Conservation (phyloP, 2,888 invertebrate genomes). For the Cremastinae sp. region DNA sequence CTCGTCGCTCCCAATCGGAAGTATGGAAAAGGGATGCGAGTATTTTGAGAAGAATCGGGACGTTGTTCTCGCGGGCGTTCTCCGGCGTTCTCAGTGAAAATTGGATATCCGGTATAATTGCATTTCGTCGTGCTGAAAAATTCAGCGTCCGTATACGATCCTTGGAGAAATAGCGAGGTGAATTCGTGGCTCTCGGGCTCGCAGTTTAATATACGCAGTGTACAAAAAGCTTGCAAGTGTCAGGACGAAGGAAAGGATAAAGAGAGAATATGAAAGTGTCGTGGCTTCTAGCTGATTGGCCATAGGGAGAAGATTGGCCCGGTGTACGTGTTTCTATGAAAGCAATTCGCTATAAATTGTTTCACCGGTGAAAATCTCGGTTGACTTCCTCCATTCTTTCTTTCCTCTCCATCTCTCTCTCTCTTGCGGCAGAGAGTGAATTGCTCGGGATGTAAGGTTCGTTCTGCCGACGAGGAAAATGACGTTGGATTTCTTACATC, state of each 20-base stretch:
- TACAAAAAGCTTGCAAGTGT: background rate
- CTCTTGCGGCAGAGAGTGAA: background rate
- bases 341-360: slow-evolving; percentile 57
- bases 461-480: slow-evolving; percentile 28
- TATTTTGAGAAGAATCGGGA: too few relatives aligned
- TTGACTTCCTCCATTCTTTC: background rate
- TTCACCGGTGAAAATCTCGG: slow-evolving; percentile 44
- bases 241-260: background rate
- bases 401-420: background rate
- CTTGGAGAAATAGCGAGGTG: background rate
- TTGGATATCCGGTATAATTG: slow-evolving; percentile 4
- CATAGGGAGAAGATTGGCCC: slow-evolving; percentile 51
- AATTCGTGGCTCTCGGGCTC: slow-evolving; percentile 15
- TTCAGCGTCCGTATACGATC: background rate
- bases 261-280: slow-evolving; percentile 35
- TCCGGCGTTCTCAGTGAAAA: too few relatives aligned
- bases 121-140: slow-evolving; percentile 4
- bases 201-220: background rate
- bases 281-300: slow-evolving; percentile 50
- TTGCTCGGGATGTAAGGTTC: slow-evolving; percentile 21
- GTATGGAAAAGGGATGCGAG: too few relatives aligned
- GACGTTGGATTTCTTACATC: slow-evolving; percentile 16
- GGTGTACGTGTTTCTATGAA: slow-evolving; percentile 31
- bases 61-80: too few relatives aligned
- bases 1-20: too few relatives aligned